phyloP scores from a whole-genome alignment of 2,113 vertebrate species.

The Anguilla japonica region DNA sequence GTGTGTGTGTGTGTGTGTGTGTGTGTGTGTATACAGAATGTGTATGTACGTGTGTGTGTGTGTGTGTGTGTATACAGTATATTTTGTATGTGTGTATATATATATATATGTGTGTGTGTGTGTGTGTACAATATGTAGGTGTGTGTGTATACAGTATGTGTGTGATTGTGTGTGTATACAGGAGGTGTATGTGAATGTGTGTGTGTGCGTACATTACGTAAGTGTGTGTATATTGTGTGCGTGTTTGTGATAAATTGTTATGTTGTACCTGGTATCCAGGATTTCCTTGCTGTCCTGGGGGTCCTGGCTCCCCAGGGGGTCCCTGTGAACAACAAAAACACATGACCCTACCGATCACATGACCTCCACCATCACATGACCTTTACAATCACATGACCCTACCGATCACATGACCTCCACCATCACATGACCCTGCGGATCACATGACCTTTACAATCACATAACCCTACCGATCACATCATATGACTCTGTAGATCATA shows the following conservation, averaged over 20 bases:
- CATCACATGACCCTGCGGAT: too few species aligned
- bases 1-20: neutral
- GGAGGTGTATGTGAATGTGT: neutral
- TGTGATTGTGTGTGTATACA: neutral
- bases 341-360: neutral
- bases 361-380: slow-evolving; percentile 1
- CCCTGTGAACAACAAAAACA: slow-evolving; percentile 66
- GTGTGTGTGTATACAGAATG: neutral
- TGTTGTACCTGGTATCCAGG: slow-evolving; percentile 80
- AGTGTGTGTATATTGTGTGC: neutral
- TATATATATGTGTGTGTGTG: neutral
- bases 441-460: too few species aligned
- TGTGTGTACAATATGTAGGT: neutral
- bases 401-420: too few species aligned
- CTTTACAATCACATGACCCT: slow-evolving; percentile 8
- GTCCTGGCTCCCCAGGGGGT: slow-evolving; percentile 79
- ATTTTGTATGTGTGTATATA: slow-evolving; percentile 12
- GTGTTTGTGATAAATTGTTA: neutral
- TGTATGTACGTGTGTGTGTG: neutral
- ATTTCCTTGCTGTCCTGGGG: slow-evolving; percentile 87
- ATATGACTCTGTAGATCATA: too few species aligned
- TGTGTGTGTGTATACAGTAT: neutral
- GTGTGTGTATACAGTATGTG: slow-evolving; percentile 6
- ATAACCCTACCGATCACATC: too few species aligned
- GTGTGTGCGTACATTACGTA: neutral